Base-by-base conservation (phyloP, 2,113 vertebrate genomes). In the Scopus umbretta region DNA sequence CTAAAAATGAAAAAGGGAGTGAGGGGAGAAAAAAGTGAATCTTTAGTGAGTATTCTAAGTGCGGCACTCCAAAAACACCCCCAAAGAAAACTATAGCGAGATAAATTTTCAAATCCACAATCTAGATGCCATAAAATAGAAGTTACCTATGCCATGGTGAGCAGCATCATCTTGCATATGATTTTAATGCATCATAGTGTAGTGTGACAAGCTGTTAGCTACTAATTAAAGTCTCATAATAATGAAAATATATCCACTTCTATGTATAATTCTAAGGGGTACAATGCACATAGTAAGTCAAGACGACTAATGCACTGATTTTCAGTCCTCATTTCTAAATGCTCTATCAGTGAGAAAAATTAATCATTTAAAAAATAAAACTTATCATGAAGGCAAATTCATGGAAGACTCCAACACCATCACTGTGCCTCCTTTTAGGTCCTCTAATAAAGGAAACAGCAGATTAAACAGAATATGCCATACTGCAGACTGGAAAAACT, bases 161-260 rank as follows among this genome's bases (percentile, higher is more conserved):
- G 81, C 8, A 61, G 25, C 6, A 16, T 49, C 40, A 85, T 20
- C 34, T 61, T 79, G 30, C 17, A 52, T 40, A 13, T 36, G 23
- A 82, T 62, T 65, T 80, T 88, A 65, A 84, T 6, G 4, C 55
- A 21, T 47, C 22, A 13, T 11, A 26, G 20, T n/a, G 26, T 40
- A 63, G 75, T 30, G 18, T 65, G 40, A 82, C 36, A 58, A 62
- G 74, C 13, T 6, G 8, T 55, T 76, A 92, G 52, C 73, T 91
- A 95, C 65, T 94, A 93, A 96, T 96, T 96, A 96, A 82, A 34
- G 94, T 45, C 49, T 87, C 81, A 66, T 82, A 76, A 82, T 93
- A 70, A 34, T 96, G 85, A 86, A 96, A 97, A 90, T 50, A 94
- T 92, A 68, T 55, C 45, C 3, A 7, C 14, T n/a, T 84, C 71